phyloP scores from a whole-genome alignment of 2,888 invertebrate genomes.

The Rhagium mordax region DNA sequence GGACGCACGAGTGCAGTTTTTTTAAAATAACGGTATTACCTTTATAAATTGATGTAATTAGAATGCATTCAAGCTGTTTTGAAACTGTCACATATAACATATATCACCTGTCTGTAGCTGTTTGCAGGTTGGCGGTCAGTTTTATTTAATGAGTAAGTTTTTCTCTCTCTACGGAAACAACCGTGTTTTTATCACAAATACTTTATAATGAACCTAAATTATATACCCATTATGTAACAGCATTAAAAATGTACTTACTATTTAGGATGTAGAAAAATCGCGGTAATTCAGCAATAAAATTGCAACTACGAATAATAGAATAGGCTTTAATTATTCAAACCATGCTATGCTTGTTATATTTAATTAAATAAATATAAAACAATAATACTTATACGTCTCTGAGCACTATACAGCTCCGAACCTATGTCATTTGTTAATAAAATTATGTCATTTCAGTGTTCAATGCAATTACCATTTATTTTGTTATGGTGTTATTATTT shows the following conservation, averaged over 20 bases:
- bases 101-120: neutral
- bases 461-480: constrained; percentile 35
- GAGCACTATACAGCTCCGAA: neutral
- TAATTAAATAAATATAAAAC: neutral
- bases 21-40: neutral
- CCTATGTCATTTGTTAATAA: neutral
- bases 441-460: constrained; percentile 20
- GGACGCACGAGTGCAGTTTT: neutral
- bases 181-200: neutral
- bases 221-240: neutral
- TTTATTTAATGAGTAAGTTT: neutral
- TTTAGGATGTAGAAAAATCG: neutral
- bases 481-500: constrained; percentile 35
- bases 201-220: neutral
- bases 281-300: neutral
- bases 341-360: neutral
- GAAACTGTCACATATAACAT: neutral
- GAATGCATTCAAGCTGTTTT: neutral
- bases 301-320: neutral
- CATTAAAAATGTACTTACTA: neutral
- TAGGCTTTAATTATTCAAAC: neutral
- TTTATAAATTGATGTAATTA: neutral
- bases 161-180: neutral
- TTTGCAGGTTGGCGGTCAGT: neutral
- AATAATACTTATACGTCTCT: neutral